Conservation (phyloP, 1,140 invertebrate genomes). For the Drosophila trapezifrons region DNA sequence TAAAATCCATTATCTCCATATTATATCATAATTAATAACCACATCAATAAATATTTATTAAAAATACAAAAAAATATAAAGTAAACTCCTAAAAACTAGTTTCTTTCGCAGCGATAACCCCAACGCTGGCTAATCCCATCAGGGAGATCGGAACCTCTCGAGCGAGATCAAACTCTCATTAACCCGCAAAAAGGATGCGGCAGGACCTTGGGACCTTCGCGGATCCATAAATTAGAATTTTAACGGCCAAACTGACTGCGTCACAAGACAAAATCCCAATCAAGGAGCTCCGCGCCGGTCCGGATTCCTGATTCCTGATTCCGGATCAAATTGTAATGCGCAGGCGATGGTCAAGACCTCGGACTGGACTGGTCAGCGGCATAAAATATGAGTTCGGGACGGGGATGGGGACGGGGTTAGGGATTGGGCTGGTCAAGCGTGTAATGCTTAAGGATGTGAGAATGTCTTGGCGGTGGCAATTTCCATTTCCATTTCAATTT, state of each 20-base stretch:
- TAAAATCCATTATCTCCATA: too few species aligned
- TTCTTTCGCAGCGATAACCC: neutral
- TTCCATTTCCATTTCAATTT: slow-evolving; percentile 30
- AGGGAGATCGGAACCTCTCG: neutral
- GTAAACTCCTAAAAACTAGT: too few species aligned
- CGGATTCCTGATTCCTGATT: slow-evolving; percentile 31
- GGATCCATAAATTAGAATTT: slow-evolving; percentile 68
- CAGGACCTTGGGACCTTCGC: slow-evolving; percentile 21
- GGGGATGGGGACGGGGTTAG: neutral
- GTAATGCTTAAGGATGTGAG: slow-evolving; percentile 76
- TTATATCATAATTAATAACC: too few species aligned
- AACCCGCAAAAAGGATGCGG: slow-evolving; percentile 37
- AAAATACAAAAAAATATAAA: too few species aligned
- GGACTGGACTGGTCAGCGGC: slow-evolving; percentile 29
- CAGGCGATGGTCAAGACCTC: slow-evolving; percentile 36
- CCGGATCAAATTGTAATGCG: slow-evolving; percentile 75
- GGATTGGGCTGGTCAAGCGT: slow-evolving; percentile 65
- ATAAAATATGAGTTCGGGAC: slow-evolving; percentile 71
- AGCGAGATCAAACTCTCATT: slow-evolving; percentile 62
- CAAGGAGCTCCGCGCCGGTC: slow-evolving; percentile 14
- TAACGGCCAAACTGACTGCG: slow-evolving; percentile 74
- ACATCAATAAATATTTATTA: too few species aligned
- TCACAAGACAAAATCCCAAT: slow-evolving; percentile 75
- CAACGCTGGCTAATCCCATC: slow-evolving; percentile 16
- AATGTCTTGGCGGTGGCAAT: slow-evolving; percentile 47